Conservation (phyloP, 2,797 vertebrate genomes). For the Limnodromus scolopaceus region DNA sequence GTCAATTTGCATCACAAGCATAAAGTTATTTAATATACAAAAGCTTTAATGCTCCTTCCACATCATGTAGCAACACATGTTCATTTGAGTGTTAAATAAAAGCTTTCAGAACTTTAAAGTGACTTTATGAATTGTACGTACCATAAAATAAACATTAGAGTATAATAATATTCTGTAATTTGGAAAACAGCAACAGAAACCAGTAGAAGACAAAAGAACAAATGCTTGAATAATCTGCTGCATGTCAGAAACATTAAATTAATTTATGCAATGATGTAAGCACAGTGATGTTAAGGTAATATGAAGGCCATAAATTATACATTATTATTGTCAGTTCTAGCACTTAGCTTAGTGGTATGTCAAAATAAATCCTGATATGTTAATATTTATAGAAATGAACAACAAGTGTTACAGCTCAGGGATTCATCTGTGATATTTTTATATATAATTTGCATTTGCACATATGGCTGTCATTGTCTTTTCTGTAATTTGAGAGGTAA, state of each 20-base stretch:
- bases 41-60: constrained; percentile 52
- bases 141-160: constrained; percentile 73
- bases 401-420: constrained; percentile 77
- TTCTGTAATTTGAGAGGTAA: constrained; percentile 69
- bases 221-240: constrained; percentile 78
- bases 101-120: constrained; percentile 69
- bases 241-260: constrained; percentile 81
- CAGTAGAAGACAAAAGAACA: constrained; percentile 76
- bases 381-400: constrained; percentile 83
- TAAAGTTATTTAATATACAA: constrained; percentile 60
- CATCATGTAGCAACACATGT: constrained; percentile 37
- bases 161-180: constrained; percentile 72
- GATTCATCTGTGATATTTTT: constrained; percentile 70
- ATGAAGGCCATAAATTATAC: constrained; percentile 82
- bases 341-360: constrained; percentile 79
- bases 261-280: constrained; percentile 84
- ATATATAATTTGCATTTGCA: constrained; percentile 67
- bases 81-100: constrained; percentile 65
- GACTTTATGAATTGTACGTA: constrained; percentile 70
- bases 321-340: constrained; percentile 82
- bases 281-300: constrained; percentile 81
- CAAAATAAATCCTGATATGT: constrained; percentile 82
- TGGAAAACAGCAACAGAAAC: constrained; percentile 66
- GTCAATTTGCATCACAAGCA: constrained; percentile 66
- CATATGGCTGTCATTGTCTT: constrained; percentile 74